Conservation (phyloP, 2,113 vertebrate genomes). For the Marmota monax region DNA sequence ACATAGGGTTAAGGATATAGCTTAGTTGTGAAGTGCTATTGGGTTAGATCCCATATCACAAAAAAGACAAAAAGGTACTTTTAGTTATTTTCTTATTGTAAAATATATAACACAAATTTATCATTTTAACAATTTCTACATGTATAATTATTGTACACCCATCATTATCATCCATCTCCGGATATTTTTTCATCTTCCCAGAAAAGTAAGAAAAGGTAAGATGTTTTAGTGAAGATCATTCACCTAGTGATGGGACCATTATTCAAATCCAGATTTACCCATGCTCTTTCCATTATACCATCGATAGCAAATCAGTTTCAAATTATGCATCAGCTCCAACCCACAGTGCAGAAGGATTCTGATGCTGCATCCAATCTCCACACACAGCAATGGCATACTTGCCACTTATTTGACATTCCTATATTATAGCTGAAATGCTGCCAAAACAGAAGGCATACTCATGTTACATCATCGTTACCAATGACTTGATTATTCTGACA, state of each 20-base stretch:
- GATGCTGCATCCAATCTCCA: background rate
- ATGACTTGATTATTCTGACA: conserved; percentile 8
- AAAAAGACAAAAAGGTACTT: too few relatives aligned
- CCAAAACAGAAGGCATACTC: conserved; percentile 22
- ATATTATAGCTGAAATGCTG: background rate
- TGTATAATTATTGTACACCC: too few relatives aligned
- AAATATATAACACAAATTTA: too few relatives aligned
- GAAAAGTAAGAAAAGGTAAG: background rate
- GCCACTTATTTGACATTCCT: background rate
- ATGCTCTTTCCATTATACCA: background rate
- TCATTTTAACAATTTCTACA: too few relatives aligned
- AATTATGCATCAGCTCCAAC: conserved; percentile 24
- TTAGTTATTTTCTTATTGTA: too few relatives aligned
- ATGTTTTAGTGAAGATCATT: conserved; percentile 56
- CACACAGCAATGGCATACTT: background rate
- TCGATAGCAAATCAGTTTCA: background rate
- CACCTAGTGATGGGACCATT: background rate
- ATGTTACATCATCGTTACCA: background rate
- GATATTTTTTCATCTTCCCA: background rate
- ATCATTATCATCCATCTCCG: too few relatives aligned
- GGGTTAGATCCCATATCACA: too few relatives aligned
- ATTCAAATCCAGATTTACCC: conserved; percentile 24
- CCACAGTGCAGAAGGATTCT: background rate
- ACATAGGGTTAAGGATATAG: too few relatives aligned
- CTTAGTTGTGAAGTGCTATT: too few relatives aligned